Base-by-base conservation (phyloP, 2,888 invertebrate genomes). In the Hyposoter dolosus region DNA sequence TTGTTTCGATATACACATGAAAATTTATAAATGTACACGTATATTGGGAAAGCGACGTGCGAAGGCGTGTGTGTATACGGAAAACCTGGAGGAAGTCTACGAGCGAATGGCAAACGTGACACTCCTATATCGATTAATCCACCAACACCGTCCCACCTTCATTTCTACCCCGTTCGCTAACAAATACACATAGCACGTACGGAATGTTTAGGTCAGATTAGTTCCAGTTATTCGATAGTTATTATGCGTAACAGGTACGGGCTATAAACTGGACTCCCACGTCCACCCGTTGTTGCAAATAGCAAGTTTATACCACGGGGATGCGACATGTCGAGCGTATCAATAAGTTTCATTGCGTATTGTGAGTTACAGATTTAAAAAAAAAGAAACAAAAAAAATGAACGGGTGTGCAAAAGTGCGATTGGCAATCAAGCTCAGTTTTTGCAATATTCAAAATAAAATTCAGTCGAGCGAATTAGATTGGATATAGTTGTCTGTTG, bases 201-300 rank as follows among this genome's bases (percentile, higher is more conserved):
- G 63, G 68, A 86, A 83, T 86, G 86, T 83, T 86, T 86, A 83
- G 86, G 86, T 83, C 86, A 86, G 86, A 86, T 86, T 86, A 86
- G 83, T 83, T 82, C 83, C 75, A 86, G 86, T 83, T 86, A 83
- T 86, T 81, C 81, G 83, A 75, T 83, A 82, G 81, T 86, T 86
- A 81, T 83, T 86, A 86, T 86, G 86, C 86, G 83, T 86, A 86
- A 83, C 86, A 83, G 86, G 86, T 86, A 82, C 81, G 69, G 74
- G 81, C 82, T 78, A 77, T 86, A 86, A 86, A 86, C 86, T 83
- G 83, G 50, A 69, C 79, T 47, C n/a, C 60, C 35, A 63, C 75
- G 56, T 66, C 85, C 43, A 60, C 53, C 86, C 81, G 69, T 63
- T 53, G 56, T 53, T 81, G 68, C 74, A 86, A 86, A 86, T 86